Evolutionary conservation across 2,888 invertebrate genomes (phyloP).

Genomic region (Hemicrepidius hirtus): DNA sequence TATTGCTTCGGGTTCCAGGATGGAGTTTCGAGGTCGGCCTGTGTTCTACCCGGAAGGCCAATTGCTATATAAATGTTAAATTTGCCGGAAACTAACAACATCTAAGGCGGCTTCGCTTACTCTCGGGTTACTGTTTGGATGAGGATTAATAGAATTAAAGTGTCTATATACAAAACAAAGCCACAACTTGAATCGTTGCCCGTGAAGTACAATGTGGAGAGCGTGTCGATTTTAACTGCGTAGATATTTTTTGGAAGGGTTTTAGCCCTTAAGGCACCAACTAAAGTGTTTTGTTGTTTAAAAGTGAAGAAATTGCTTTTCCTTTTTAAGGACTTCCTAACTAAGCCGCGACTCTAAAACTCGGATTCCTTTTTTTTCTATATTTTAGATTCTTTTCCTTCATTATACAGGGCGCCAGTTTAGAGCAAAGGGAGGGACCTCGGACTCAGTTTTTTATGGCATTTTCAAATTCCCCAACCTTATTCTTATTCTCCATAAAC

Average conservation of each 20-base stretch:
- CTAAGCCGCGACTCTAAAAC: too few species aligned
- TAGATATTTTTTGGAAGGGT: not conserved
- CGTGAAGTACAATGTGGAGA: constrained; percentile 16
- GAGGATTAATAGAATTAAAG: constrained; percentile 47
- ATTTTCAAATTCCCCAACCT: too few species aligned
- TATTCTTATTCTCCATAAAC: too few species aligned
- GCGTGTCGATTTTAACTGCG: not conserved
- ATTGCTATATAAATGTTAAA: constrained; percentile 51
- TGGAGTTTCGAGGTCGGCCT: constrained; percentile 25
- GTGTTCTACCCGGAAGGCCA: constrained; percentile 39
- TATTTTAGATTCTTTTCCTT: too few species aligned
- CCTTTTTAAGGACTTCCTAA: too few species aligned
- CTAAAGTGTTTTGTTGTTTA: too few species aligned
- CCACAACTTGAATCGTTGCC: not conserved
- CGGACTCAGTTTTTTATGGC: too few species aligned
- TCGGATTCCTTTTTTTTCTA: too few species aligned
- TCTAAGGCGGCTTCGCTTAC: constrained; percentile 40
- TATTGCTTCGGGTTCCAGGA: not conserved
- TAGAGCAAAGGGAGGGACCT: too few species aligned
- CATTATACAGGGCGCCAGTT: too few species aligned
- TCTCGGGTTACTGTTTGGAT: constrained; percentile 35
- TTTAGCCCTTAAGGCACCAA: too few species aligned
- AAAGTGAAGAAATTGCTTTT: too few species aligned
- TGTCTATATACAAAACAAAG: constrained; percentile 25
- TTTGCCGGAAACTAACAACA: constrained; percentile 48